Evolutionary conservation across 2,797 vertebrate species (phyloP).

Genomic region (Amblyraja radiata): DNA sequence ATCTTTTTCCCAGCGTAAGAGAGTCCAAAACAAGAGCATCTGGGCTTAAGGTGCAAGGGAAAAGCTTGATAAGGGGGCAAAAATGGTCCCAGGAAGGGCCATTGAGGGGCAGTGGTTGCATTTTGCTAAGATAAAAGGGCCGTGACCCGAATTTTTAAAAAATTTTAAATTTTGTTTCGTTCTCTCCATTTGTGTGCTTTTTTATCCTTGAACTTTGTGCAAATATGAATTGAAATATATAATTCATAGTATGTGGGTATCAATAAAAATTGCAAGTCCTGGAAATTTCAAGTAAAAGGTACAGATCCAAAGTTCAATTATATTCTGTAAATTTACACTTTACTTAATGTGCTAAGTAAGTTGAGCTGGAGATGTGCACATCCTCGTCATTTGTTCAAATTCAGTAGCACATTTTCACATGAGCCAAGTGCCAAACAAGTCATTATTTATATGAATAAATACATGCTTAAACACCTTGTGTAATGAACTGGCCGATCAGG

Average conservation of each 20-base stretch:
- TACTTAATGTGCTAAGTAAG: neutral
- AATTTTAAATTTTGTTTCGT: too few species aligned
- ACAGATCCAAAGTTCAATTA: neutral
- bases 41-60: too few species aligned
- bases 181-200: too few species aligned
- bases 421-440: neutral
- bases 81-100: too few species aligned
- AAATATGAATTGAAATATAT: neutral
- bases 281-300: neutral
- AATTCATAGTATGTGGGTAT: too few species aligned
- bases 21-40: too few species aligned
- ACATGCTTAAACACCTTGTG: neutral
- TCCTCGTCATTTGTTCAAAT: neutral
- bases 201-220: too few species aligned
- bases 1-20: too few species aligned
- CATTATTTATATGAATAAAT: neutral
- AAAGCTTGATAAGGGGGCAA: too few species aligned
- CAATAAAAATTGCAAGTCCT: neutral
- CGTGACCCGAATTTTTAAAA: too few species aligned
- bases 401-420: neutral
- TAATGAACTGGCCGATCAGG: neutral
- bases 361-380: neutral
- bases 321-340: neutral
- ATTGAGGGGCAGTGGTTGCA: too few species aligned
- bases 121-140: too few species aligned